These are phyloP conservation scores for Centropus bengalensis DNA, from an alignment of 2,113 vertebrate genomes.

Conservation along the genomic window DNA sequence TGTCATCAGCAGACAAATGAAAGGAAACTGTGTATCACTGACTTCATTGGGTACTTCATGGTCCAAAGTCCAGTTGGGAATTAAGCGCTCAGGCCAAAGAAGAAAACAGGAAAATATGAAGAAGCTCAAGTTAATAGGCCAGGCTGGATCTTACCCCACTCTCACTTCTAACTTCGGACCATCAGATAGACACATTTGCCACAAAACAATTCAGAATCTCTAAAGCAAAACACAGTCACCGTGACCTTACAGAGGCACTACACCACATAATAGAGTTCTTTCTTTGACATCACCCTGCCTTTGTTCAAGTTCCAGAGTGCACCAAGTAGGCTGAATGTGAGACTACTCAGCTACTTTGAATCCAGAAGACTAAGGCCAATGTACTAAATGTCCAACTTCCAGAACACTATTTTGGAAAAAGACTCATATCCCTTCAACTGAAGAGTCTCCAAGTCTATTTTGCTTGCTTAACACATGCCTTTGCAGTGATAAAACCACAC, in stretches of 20 bases:
- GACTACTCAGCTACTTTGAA: background rate
- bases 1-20: background rate
- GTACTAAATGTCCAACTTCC: background rate
- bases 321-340: background rate
- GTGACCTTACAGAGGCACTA: background rate
- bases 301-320: background rate
- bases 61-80: background rate
- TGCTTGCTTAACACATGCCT: background rate
- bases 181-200: background rate
- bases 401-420: background rate
- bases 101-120: background rate
- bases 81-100: background rate
- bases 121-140: background rate
- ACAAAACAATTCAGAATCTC: background rate
- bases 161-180: background rate
- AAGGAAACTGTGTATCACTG: background rate
- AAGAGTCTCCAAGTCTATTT: background rate
- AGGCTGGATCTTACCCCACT: background rate
- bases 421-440: background rate
- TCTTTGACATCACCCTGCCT: background rate
- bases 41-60: background rate
- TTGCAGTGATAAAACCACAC: background rate
- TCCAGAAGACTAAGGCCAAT: background rate
- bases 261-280: accelerated
- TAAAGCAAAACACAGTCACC: background rate